Evolutionary conservation across 2,888 invertebrate genomes (phyloP).

Genomic region (Phytoseiulus persimilis): DNA sequence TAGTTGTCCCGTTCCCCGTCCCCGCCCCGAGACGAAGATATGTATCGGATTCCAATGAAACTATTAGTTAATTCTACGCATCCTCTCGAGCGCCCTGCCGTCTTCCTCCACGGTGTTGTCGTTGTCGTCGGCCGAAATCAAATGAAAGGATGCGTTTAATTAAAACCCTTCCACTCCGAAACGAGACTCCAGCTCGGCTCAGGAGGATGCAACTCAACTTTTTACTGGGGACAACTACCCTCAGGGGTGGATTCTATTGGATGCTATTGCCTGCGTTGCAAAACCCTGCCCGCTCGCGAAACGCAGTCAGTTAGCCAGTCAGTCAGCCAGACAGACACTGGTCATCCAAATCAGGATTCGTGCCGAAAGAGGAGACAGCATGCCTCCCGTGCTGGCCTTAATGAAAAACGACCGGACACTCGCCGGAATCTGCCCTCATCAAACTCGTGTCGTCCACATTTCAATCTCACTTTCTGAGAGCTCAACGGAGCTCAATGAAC

Average conservation of each 20-base stretch:
- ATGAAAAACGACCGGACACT: neutral
- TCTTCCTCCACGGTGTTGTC: neutral
- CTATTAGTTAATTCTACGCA: neutral
- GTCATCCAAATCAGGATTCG: neutral
- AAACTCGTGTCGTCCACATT: neutral
- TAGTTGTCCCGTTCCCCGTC: neutral
- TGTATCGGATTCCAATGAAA: constrained; percentile 37
- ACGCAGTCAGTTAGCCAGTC: neutral
- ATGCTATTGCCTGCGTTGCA: neutral
- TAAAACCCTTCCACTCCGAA: constrained; percentile 5
- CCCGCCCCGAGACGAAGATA: neutral
- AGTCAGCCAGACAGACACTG: neutral
- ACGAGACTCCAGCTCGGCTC: neutral
- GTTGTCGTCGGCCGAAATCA: neutral
- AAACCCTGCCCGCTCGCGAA: neutral
- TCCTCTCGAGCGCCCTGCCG: neutral
- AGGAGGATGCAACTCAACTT: neutral
- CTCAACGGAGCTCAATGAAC: neutral
- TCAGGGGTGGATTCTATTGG: neutral
- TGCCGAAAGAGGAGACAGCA: neutral
- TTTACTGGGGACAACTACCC: neutral
- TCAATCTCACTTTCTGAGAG: neutral
- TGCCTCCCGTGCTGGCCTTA: neutral
- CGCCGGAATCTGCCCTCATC: neutral
- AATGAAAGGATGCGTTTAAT: constrained; percentile 5